A percentile compares a stretch with the other conserved stretches of the same genome.
Evolutionary conservation across 1,140 invertebrate genomes (phyloP).

Genomic region (Yoshiicerus persimilis): DNA sequence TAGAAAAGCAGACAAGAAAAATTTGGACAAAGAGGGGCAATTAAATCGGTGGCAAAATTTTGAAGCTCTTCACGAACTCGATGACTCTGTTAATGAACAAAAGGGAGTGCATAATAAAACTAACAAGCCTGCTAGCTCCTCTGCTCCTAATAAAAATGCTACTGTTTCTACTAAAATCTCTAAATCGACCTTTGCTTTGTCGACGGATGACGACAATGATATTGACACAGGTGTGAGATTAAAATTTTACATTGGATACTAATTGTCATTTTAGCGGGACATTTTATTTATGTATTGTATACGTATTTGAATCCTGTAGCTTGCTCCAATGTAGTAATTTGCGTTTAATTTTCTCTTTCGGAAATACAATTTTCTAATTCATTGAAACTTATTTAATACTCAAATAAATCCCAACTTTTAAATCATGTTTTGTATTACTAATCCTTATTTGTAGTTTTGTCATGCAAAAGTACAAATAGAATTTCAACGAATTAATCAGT

Average conservation of each 20-base stretch:
- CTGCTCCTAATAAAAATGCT: slow-evolving; percentile 12
- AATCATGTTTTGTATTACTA: background rate
- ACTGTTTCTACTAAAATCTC: slow-evolving; percentile 9
- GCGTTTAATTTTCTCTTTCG: background rate
- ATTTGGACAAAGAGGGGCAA: background rate
- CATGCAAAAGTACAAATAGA: background rate
- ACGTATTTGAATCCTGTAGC: too few relatives aligned
- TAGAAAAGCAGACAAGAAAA: background rate
- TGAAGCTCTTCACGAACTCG: slow-evolving; percentile 41
- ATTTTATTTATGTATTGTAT: background rate
- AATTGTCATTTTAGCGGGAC: background rate
- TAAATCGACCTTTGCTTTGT: background rate
- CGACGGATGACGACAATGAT: slow-evolving; percentile 6
- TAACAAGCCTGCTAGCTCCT: background rate
- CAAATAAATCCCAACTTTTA: background rate
- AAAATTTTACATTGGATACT: background rate
- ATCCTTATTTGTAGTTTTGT: background rate
- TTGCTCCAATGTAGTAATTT: too few relatives aligned
- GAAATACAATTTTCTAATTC: too few relatives aligned
- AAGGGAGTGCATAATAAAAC: background rate
- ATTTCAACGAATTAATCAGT: too few relatives aligned
- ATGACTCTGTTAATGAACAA: background rate
- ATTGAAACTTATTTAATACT: background rate
- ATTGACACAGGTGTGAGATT: slow-evolving; percentile 20
- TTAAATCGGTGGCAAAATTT: slow-evolving; percentile 49